A percentile compares a stretch with the other conserved stretches of the same genome.
Conservation (phyloP, 2,113 vertebrate genomes). For the Rallus limicola region DNA sequence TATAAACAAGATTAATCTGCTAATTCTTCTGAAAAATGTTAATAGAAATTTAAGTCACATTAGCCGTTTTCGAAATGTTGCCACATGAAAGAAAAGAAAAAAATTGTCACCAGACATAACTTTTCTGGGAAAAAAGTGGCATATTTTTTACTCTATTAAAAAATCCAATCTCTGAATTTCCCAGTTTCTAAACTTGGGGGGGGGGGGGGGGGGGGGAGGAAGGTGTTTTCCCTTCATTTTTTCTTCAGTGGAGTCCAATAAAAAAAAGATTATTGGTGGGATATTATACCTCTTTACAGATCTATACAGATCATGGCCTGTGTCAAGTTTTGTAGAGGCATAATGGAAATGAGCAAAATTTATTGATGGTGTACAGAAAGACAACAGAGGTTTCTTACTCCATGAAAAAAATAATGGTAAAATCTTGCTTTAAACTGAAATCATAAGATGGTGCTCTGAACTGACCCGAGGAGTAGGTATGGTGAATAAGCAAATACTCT, state of each 20-base stretch:
- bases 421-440: neutral
- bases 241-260: neutral
- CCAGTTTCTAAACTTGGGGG: neutral
- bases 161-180: neutral
- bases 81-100: neutral
- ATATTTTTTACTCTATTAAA: neutral
- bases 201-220: no score
- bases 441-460: neutral
- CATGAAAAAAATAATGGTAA: neutral
- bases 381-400: neutral
- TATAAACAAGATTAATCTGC: neutral
- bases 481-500: neutral
- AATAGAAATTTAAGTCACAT: neutral
- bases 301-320: neutral
- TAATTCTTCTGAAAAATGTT: constrained; percentile 24
- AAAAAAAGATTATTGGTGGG: neutral
- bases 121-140: neutral
- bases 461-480: neutral
- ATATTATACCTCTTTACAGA: neutral
- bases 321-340: neutral
- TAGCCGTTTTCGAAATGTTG: constrained; percentile 22
- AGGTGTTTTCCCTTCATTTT: neutral
- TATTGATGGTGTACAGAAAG: neutral
- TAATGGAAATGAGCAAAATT: neutral
- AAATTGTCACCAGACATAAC: neutral